Conservation (phyloP, 2,888 invertebrate genomes). For the Cheilosia vernalis region DNA sequence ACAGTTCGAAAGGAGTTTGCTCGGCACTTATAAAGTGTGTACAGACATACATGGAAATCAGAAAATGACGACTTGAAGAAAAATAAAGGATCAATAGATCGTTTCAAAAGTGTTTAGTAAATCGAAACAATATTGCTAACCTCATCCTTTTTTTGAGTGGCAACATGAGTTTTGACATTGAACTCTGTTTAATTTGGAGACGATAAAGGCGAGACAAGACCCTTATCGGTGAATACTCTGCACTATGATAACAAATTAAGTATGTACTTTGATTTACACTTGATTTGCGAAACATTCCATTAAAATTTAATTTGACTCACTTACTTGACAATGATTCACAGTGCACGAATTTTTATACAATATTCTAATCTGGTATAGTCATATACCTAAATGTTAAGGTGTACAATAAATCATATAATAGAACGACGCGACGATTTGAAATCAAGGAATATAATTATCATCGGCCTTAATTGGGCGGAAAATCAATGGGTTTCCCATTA, state of each 20-base stretch:
- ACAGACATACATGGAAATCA: too few relatives aligned
- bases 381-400: neutral
- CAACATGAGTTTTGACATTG: neutral
- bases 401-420: neutral
- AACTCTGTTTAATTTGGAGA: neutral
- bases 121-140: too few relatives aligned
- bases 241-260: slow-evolving; percentile 5
- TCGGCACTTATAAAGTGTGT: too few relatives aligned
- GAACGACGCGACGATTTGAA: neutral
- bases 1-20: too few relatives aligned
- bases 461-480: slow-evolving; percentile 2
- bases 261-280: slow-evolving; percentile 7
- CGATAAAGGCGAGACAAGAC: too few relatives aligned
- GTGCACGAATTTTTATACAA: neutral
- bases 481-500: neutral
- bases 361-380: neutral
- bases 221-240: slow-evolving; percentile 11
- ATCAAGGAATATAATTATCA: neutral
- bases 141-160: neutral
- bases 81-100: too few relatives aligned
- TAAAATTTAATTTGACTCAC: slow-evolving; percentile 17
- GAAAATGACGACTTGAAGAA: too few relatives aligned
- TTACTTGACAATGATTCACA: neutral
- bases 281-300: slow-evolving; percentile 1
- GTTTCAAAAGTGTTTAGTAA: too few relatives aligned